Evolutionary conservation across 2,113 vertebrate species (phyloP).

Genomic region (Calcarius ornatus): DNA sequence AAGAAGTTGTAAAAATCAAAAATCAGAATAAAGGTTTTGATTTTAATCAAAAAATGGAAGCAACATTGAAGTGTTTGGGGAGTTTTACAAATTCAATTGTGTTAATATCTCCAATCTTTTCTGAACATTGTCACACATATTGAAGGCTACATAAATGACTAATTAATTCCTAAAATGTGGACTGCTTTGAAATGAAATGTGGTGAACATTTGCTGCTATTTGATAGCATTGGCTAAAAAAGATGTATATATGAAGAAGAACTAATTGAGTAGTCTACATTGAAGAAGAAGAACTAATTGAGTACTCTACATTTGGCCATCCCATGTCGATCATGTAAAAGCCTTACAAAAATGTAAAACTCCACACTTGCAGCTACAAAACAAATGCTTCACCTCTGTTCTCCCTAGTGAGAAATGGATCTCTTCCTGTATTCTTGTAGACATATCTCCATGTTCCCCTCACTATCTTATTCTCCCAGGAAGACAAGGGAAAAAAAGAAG

Average conservation of each 20-base stretch:
- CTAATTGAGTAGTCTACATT: background rate
- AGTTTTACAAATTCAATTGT: background rate
- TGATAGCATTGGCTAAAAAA: background rate
- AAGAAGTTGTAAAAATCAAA: background rate
- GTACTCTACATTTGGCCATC: background rate
- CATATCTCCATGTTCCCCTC: background rate
- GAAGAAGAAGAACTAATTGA: background rate
- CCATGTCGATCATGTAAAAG: background rate
- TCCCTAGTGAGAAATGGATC: background rate
- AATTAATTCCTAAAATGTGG: background rate
- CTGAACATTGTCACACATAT: background rate
- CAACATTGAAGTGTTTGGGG: background rate
- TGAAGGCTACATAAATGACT: background rate
- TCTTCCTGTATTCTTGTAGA: background rate
- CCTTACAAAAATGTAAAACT: background rate
- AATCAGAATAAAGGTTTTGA: background rate
- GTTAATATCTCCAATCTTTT: background rate
- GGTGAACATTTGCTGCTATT: background rate
- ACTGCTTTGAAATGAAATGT: background rate
- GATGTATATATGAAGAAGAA: background rate
- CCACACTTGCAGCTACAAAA: background rate
- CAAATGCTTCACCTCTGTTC: background rate
- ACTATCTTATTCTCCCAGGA: background rate
- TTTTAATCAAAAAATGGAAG: background rate
- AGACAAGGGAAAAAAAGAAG: background rate